Evolutionary conservation across 2,797 vertebrate genomes (phyloP).

Genomic region (Halcyon badia): DNA sequence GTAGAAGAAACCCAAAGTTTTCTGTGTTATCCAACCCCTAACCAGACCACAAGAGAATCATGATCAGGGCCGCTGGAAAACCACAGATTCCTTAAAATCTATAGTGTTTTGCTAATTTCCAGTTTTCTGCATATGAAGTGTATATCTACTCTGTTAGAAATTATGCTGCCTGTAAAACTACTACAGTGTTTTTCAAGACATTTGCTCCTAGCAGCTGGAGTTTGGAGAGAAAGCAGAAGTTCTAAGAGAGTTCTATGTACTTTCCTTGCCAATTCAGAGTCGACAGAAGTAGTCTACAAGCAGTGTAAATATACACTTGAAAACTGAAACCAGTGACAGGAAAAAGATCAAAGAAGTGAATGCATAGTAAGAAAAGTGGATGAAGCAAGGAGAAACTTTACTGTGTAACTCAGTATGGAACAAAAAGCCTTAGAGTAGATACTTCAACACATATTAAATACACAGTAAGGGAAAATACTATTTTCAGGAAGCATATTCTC

Average conservation of each 20-base stretch:
- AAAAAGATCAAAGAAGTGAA: constrained; percentile 72
- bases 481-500: constrained; percentile 38
- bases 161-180: neutral
- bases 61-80: constrained; percentile 81
- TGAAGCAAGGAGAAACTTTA: constrained; percentile 67
- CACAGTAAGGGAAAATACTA: neutral
- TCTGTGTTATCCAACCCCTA: constrained; percentile 84
- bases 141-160: constrained; percentile 58
- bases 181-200: constrained; percentile 54
- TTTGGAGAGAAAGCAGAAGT: constrained; percentile 46
- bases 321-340: constrained; percentile 73
- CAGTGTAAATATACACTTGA: constrained; percentile 72
- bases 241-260: constrained; percentile 55
- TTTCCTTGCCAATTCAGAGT: constrained; percentile 69
- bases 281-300: constrained; percentile 57
- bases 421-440: constrained; percentile 12
- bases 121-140: constrained; percentile 67
- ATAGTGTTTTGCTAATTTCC: constrained; percentile 67
- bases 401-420: constrained; percentile 25
- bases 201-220: constrained; percentile 57
- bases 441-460: constrained; percentile 26
- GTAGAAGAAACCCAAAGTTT: constrained; percentile 81
- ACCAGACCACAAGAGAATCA: constrained; percentile 83
- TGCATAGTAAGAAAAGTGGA: constrained; percentile 58
- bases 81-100: constrained; percentile 73